These are phyloP conservation scores for Lasiommata megera DNA, from an alignment of 2,888 invertebrate species.

Conservation along the genomic window DNA sequence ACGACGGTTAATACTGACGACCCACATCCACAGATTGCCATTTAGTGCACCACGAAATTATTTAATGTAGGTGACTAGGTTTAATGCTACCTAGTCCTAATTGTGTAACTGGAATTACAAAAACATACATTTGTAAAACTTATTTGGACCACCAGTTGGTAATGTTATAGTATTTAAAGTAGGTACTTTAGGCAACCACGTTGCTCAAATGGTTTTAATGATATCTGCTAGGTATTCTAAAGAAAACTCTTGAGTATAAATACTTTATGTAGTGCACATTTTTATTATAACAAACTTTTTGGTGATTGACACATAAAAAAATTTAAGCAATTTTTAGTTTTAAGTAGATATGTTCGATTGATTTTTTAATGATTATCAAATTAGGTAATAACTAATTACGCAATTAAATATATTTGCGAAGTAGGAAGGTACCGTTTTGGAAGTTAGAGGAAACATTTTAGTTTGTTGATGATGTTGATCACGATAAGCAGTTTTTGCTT, in stretches of 20 bases:
- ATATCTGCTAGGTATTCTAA: too few relatives aligned
- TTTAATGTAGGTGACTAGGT: constrained; percentile 19
- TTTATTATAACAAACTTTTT: too few relatives aligned
- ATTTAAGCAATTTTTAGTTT: too few relatives aligned
- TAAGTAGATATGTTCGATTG: too few relatives aligned
- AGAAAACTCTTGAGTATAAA: too few relatives aligned
- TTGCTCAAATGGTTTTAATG: too few relatives aligned
- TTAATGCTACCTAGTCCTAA: background rate
- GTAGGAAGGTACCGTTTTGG: background rate
- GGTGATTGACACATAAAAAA: too few relatives aligned
- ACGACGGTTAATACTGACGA: constrained; percentile 46
- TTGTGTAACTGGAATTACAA: background rate
- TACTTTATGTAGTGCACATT: too few relatives aligned
- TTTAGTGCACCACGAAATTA: constrained; percentile 42
- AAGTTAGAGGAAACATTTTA: background rate
- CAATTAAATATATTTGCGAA: background rate
- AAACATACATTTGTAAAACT: background rate
- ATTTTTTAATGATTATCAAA: too few relatives aligned
- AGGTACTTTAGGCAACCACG: too few relatives aligned
- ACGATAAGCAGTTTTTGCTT: constrained; percentile 1
- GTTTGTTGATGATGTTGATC: background rate
- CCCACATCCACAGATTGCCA: constrained; percentile 55
- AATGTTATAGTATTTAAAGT: too few relatives aligned
- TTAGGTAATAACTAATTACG: background rate
- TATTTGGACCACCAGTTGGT: background rate